A percentile compares a stretch with the other conserved stretches of the same genome.
Conservation (phyloP, 2,113 vertebrate genomes). For the Pseudopodoces humilis region DNA sequence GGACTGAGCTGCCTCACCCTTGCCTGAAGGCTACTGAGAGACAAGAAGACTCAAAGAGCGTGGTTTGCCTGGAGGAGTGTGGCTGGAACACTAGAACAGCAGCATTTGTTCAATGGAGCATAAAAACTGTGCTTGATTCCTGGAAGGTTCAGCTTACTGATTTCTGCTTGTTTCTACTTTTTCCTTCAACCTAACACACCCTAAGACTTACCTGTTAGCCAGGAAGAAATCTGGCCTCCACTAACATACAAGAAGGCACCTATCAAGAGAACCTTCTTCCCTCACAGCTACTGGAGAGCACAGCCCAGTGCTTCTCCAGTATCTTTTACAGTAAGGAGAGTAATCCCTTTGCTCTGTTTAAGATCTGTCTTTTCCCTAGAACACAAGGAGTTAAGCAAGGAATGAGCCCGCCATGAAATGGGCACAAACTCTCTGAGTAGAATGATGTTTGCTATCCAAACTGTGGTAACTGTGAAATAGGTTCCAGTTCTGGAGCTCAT, state of each 20-base stretch:
- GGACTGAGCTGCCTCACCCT: neutral
- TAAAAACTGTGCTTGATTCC: neutral
- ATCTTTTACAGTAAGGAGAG: neutral
- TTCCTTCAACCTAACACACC: neutral
- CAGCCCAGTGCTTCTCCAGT: neutral
- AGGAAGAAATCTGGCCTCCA: neutral
- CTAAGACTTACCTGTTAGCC: neutral
- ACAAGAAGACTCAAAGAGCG: neutral
- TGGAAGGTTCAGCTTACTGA: neutral
- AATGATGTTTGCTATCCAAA: neutral
- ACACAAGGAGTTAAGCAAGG: neutral
- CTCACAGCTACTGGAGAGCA: too few species aligned
- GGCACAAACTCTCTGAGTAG: neutral
- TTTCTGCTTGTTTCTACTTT: neutral
- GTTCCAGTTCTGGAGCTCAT: neutral
- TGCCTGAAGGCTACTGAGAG: neutral
- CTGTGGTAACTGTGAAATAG: neutral
- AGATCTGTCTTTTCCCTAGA: neutral
- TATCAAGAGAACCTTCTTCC: neutral
- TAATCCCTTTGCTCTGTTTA: neutral
- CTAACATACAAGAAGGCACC: neutral
- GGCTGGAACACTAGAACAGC: neutral
- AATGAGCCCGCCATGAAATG: rapidly evolving
- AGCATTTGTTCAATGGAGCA: neutral
- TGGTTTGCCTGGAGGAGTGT: neutral